Evolutionary conservation across 1,140 invertebrate species (phyloP).

Genomic region (Drosophila quadrilineata): DNA sequence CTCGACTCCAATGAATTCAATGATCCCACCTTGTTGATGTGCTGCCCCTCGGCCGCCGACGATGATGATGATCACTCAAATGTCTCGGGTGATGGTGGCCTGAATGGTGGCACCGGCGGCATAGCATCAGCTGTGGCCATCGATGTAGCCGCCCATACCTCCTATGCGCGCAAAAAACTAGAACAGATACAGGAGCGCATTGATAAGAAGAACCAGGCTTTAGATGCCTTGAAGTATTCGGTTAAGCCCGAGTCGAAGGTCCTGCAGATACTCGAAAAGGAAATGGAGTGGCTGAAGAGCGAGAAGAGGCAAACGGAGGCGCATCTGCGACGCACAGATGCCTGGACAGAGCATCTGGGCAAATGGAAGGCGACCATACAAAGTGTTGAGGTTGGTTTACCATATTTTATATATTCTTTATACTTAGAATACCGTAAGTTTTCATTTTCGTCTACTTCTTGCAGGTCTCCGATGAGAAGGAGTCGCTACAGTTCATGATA

Average conservation of each 20-base stretch:
- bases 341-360: conserved; percentile 94
- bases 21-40: conserved; percentile 74
- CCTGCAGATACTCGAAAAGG: conserved; percentile 88
- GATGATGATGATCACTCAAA: conserved; percentile 75
- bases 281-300: conserved; percentile 89
- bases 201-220: conserved; percentile 89
- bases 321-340: conserved; percentile 92
- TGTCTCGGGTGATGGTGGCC: conserved; percentile 54
- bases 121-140: conserved; percentile 82
- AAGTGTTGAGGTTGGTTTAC: conserved; percentile 86
- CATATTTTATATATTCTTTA: neutral
- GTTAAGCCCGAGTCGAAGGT: conserved; percentile 90
- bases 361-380: conserved; percentile 92
- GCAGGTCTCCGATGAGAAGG: conserved; percentile 89
- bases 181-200: conserved; percentile 90
- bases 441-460: neutral
- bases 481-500: conserved; percentile 90
- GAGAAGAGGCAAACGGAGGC: conserved; percentile 90
- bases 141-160: conserved; percentile 90
- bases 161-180: conserved; percentile 90
- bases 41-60: conserved; percentile 33
- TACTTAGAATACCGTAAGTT: no score
- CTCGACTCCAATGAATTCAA: conserved; percentile 86
- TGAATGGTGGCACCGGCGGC: conserved; percentile 27
- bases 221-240: conserved; percentile 89